Base-by-base conservation (phyloP, 2,888 invertebrate species). In the Zhuqinia jingwanae region DNA sequence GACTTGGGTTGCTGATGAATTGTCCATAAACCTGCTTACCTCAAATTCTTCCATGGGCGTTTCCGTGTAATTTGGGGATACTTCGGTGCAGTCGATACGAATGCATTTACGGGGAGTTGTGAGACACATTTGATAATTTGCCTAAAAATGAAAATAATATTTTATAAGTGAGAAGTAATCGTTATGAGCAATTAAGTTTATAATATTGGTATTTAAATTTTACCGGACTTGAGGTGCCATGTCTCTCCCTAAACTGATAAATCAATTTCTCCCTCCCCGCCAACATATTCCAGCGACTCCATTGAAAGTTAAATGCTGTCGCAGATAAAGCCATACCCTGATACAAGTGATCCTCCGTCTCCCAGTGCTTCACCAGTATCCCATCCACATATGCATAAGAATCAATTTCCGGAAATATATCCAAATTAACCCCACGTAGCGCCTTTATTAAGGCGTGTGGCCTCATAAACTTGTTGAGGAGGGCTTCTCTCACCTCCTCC, bases 351-450 rank as follows among this genome's bases (percentile, higher is more conserved):
- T 94, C 94, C 92, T 96, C 96, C 92, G 95, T 93, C 0, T 95
- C 94, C 93, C 94, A 95, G 90, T 96, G 95, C 89, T 94, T 94
- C 47, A 92, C 89, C n/a, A 92, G 90, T 27, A 92, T 91, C 3
- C 92, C 96, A 95, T 89, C 95, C 94, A 91, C 95, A 94, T 50
- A 95, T 82, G 90, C 92, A 89, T 91, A 91, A 1, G 91, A 91
- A 92, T 97, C 97, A 90, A 94, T 94, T 76, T 95, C 95, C 0
- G 97, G 97, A 92, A 97, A 97, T 86, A 97, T 94, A 91, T 97
- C 96, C 81, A 97, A 95, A 0, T 96, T 96, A 0, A 95, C 95
- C 1, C 94, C 94, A 6, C 94, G 94, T 92, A 94, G 93, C 92
- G 95, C 95, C 93, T 94, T 94, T 45, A 94, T 93, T 90, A 96